Evolutionary conservation across 35 echinoderm and acorn worm genomes (phyloP).

Genomic region (Acanthaster planci): DNA sequence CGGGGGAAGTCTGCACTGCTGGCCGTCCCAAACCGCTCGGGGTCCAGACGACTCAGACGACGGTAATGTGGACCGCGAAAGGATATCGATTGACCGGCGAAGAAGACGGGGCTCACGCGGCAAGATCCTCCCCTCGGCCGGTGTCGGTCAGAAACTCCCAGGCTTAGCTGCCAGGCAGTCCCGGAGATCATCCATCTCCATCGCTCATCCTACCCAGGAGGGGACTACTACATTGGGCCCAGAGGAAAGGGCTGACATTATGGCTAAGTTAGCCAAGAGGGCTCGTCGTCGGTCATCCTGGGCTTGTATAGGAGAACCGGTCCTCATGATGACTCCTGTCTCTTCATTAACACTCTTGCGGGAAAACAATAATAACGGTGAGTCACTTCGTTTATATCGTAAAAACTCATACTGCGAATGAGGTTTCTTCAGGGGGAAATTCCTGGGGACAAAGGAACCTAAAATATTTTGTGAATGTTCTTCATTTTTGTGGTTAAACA

Average conservation of each 20-base stretch:
- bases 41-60: conserved; percentile 17
- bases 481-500: too few relatives aligned
- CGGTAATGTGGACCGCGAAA: background rate
- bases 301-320: conserved; percentile 1
- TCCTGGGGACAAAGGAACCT: too few relatives aligned
- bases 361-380: conserved; percentile 16
- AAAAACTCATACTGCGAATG: too few relatives aligned
- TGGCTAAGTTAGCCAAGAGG: background rate
- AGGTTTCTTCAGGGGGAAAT: too few relatives aligned
- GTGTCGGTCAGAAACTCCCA: background rate
- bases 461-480: too few relatives aligned
- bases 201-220: background rate
- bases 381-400: conserved; percentile 18
- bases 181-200: conserved; percentile 14
- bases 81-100: conserved; percentile 7
- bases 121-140: conserved; percentile 15
- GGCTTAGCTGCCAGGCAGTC: conserved; percentile 18
- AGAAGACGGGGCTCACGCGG: conserved; percentile 29
- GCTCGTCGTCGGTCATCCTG: conserved; percentile 22
- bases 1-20: background rate
- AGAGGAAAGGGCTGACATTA: conserved; percentile 23
- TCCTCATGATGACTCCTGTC: background rate
- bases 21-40: background rate
- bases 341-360: background rate
- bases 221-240: background rate